Evolutionary conservation across 2,113 vertebrate species (phyloP).

Genomic region (Halcyon malimbica): DNA sequence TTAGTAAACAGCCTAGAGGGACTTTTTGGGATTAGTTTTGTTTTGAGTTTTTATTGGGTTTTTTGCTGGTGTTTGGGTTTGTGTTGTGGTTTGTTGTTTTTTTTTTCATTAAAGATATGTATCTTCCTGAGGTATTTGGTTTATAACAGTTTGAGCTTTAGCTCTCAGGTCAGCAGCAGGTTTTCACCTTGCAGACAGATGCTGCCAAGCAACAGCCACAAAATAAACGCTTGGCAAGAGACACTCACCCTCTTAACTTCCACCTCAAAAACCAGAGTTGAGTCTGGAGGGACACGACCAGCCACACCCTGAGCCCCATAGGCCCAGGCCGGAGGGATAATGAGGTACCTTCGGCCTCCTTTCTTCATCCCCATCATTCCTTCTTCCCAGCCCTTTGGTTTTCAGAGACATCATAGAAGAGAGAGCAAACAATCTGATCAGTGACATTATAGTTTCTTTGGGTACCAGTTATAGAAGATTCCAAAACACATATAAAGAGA

Average conservation of each 20-base stretch:
- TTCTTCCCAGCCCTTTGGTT: constrained; percentile 91
- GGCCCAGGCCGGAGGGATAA: constrained; percentile 84
- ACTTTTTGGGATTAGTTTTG: background rate
- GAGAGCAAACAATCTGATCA: background rate
- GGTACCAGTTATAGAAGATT: background rate
- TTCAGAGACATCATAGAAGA: background rate
- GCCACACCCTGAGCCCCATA: constrained; percentile 86
- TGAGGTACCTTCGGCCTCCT: constrained; percentile 82
- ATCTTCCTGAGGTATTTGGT: background rate
- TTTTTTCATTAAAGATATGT: background rate
- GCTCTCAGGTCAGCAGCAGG: background rate
- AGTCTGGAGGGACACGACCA: constrained; percentile 83
- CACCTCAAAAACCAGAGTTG: constrained; percentile 87
- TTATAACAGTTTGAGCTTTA: background rate
- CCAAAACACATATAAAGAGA: background rate
- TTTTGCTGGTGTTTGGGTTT: background rate
- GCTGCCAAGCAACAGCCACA: background rate
- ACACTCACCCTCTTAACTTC: constrained; percentile 87
- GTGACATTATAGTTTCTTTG: background rate
- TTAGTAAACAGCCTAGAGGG: background rate
- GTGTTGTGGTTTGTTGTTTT: background rate
- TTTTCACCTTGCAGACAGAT: background rate
- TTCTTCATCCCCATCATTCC: constrained; percentile 94
- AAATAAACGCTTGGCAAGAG: background rate
- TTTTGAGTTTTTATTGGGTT: background rate